A percentile compares a stretch with the other conserved stretches of the same genome.
These are phyloP conservation scores for Orcinus orca DNA, from an alignment of 2,113 vertebrate genomes.

Conservation along the genomic window DNA sequence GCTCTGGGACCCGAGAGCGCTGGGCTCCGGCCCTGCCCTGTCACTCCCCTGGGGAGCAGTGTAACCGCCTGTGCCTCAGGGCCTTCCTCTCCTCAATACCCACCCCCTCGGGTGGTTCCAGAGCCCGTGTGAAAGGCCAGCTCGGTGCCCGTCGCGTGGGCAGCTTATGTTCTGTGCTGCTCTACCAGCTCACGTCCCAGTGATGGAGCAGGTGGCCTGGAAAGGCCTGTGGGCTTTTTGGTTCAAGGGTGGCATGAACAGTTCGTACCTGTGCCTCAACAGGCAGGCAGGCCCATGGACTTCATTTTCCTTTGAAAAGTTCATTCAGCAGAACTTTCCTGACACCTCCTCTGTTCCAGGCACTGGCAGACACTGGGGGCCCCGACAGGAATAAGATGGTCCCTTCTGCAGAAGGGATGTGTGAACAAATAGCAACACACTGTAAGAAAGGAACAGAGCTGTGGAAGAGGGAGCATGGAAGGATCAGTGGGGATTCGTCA, in stretches of 20 bases:
- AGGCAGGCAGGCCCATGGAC: not conserved
- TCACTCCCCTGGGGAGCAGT: not conserved
- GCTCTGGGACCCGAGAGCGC: not conserved
- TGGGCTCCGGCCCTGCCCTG: not conserved
- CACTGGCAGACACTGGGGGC: not conserved
- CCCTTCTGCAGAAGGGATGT: not conserved
- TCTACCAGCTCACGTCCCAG: not conserved
- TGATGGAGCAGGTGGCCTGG: not conserved
- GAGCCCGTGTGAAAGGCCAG: fast-evolving
- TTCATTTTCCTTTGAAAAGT: not conserved
- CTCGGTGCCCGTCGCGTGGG: fast-evolving
- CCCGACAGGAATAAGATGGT: not conserved
- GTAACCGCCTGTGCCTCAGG: not conserved
- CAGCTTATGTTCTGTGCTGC: not conserved
- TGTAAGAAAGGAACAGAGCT: not conserved
- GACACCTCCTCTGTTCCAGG: not conserved
- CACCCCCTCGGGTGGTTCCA: not conserved
- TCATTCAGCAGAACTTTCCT: not conserved
- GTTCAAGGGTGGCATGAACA: not conserved
- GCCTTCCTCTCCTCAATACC: not conserved
- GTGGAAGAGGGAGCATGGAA: fast-evolving
- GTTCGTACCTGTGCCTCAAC: not conserved
- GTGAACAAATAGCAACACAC: not conserved
- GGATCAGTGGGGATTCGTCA: not conserved
- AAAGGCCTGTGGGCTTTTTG: not conserved